Evolutionary conservation across 2,113 vertebrate species (phyloP).

Genomic region (Mustela nigripes): DNA sequence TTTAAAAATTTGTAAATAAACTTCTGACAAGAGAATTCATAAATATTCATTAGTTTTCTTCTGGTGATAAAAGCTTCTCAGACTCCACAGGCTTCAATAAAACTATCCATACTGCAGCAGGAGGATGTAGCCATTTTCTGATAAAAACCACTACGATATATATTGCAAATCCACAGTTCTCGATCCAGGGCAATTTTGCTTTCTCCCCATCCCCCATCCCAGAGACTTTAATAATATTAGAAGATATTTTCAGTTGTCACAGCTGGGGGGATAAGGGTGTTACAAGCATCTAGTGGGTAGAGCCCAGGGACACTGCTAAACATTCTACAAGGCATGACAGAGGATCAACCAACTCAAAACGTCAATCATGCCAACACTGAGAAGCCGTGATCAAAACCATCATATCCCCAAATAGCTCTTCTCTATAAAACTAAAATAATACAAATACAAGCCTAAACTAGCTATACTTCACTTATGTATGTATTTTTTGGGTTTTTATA

Average conservation of each 20-base stretch:
- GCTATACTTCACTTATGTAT: not conserved
- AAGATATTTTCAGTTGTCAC: not conserved
- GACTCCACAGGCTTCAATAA: not conserved
- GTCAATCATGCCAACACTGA: not conserved
- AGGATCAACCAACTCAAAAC: not conserved
- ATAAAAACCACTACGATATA: not conserved
- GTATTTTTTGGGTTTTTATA: not conserved
- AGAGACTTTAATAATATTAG: not conserved
- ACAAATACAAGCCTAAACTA: not conserved
- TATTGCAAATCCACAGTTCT: not conserved
- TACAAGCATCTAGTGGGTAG: not conserved
- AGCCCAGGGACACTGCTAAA: not conserved
- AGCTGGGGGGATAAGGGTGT: rapidly evolving
- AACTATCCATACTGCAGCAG: not conserved
- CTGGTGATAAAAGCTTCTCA: not conserved
- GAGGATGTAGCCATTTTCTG: not conserved
- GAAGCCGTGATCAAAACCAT: not conserved
- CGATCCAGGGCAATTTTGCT: not conserved
- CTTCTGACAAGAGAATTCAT: not conserved
- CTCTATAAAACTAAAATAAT: not conserved
- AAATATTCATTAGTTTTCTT: slow-evolving; percentile 15
- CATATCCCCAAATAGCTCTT: not conserved
- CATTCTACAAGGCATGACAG: too few species aligned
- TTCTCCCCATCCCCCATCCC: not conserved
- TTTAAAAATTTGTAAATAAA: slow-evolving; percentile 46